Base-by-base conservation (phyloP, 1,140 invertebrate species). In the Luehdorfia chinensis region DNA sequence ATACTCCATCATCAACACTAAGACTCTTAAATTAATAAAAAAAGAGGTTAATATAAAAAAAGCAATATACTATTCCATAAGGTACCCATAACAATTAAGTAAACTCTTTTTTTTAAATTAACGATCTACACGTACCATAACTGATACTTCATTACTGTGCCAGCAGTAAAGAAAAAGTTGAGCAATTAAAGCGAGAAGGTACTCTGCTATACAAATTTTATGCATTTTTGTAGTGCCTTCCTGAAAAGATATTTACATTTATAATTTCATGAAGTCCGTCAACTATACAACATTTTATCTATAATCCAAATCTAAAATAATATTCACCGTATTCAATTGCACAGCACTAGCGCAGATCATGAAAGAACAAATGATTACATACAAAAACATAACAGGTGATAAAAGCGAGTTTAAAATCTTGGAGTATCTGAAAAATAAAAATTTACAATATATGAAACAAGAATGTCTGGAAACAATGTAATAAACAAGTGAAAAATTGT, bases 131-230 rank as follows among this genome's bases (percentile, higher is more conserved):
- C 50, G 9, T 47, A 81, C 77, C 61, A 64, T 68, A 23, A 59
- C 47, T 2, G 65, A 53, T 1, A 79, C 75, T 25, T 67, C 47
- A 34, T 75, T 78, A 27, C 75, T 66, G 37, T 83, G 78, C 78
- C 78, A 83, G 32, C 78, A 83, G 50, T 79, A 83, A 2, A 83
- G 25, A 43, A 83, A 83, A 13, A 83, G 53, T 50, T 79, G 75
- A 4, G 72, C 51, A 4, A 83, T 72, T 0, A 83, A 61, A 1
- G 78, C 74, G 11, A 69, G 16, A 0, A 79, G 52, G 44, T 77
- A 83, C 52, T 83, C 74, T 0, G 75, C 63, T 23, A 75, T 70
- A 72, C 78, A 77, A 4, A 83, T 59, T 13, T 66, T 59, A 31
- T 79, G 75, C 70, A 80, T 74, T 14, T 25, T 63, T 4, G 66